phyloP scores from a whole-genome alignment of 2,113 vertebrate genomes.

The Oryzias curvinotus region DNA sequence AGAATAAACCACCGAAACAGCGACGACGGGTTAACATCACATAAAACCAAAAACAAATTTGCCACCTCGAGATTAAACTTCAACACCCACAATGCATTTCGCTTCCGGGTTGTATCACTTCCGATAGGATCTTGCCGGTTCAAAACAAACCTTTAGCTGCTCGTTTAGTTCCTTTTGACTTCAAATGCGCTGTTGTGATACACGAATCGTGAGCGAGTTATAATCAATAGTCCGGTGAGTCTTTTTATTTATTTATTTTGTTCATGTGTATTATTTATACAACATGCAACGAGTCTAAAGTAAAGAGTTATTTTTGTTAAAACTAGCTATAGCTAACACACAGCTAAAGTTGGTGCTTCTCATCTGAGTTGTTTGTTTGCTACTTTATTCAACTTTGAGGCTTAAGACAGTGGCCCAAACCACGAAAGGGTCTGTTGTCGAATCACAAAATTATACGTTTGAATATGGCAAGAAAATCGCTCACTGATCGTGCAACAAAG shows the following conservation, averaged over 20 bases:
- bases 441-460: too few species aligned
- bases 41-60: too few species aligned
- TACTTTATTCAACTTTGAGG: too few species aligned
- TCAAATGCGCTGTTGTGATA: slow-evolving; percentile 22
- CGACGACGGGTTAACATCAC: too few species aligned
- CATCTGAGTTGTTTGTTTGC: too few species aligned
- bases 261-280: background rate
- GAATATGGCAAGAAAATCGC: too few species aligned
- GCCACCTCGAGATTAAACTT: slow-evolving; percentile 23
- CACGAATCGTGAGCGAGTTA: background rate
- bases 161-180: slow-evolving; percentile 5
- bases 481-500: too few species aligned
- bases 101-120: slow-evolving; percentile 36
- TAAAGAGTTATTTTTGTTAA: background rate
- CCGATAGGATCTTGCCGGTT: slow-evolving; percentile 60
- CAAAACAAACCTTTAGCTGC: slow-evolving; percentile 50
- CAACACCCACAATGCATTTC: slow-evolving; percentile 51
- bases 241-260: background rate
- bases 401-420: too few species aligned
- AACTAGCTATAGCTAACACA: slow-evolving; percentile 40
- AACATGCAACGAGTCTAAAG: background rate
- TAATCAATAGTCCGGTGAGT: slow-evolving; percentile 31
- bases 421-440: too few species aligned
- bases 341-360: slow-evolving; percentile 18
- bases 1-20: too few species aligned